Conservation (phyloP, 2,797 vertebrate species). For the Crypturellus tataupa region DNA sequence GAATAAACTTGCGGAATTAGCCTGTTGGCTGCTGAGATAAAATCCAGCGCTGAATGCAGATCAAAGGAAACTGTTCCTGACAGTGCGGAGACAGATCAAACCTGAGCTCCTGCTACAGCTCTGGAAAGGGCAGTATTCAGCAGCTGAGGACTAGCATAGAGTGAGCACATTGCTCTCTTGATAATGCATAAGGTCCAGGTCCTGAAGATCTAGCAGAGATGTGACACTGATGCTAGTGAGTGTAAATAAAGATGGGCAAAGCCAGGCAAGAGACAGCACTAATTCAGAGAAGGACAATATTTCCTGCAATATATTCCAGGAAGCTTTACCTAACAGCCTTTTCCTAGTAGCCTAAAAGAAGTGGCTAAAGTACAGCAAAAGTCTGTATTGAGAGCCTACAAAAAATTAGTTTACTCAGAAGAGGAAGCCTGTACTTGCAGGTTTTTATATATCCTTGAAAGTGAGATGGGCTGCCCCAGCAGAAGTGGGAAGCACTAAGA, state of each 20-base stretch:
- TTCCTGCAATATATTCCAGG: background rate
- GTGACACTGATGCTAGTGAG: background rate
- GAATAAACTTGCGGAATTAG: conserved; percentile 69
- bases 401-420: background rate
- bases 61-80: conserved; percentile 40
- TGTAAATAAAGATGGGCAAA: background rate
- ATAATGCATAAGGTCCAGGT: background rate
- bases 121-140: background rate
- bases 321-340: background rate
- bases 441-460: background rate
- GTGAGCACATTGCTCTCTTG: accelerated
- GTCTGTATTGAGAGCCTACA: background rate
- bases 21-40: conserved; percentile 67
- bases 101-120: background rate
- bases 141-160: background rate
- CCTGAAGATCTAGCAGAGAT: background rate
- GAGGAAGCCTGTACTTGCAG: background rate
- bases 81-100: background rate
- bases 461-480: background rate
- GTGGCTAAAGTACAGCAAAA: background rate
- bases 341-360: background rate
- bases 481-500: background rate
- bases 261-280: background rate
- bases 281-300: background rate
- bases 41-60: conserved; percentile 47